Evolutionary conservation across 2,888 invertebrate species (phyloP).

Genomic region (Amblyjoppa fuscipennis): DNA sequence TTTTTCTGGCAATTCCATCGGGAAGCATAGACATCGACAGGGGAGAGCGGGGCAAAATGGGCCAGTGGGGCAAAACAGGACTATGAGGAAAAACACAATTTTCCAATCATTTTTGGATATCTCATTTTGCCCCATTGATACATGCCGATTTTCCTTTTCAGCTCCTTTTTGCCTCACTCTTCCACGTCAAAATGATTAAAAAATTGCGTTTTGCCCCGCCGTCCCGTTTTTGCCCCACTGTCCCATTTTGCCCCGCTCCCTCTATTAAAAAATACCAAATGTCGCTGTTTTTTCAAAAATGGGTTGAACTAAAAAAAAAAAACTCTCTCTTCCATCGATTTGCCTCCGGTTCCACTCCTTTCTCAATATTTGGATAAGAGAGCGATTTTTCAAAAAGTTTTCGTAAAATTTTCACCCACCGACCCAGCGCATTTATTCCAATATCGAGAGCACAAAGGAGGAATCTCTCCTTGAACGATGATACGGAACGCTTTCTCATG

Average conservation of each 20-base stretch:
- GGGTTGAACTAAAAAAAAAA: neutral
- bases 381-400: neutral
- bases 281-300: neutral
- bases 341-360: neutral
- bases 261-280: neutral
- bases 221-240: too few relatives aligned
- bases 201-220: too few relatives aligned
- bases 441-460: slow-evolving; percentile 35
- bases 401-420: neutral
- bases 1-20: neutral
- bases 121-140: too few relatives aligned
- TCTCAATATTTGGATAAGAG: neutral
- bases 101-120: too few relatives aligned
- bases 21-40: neutral
- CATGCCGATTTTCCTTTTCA: too few relatives aligned
- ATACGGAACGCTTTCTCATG: slow-evolving; percentile 20
- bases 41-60: too few relatives aligned
- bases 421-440: neutral
- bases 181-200: too few relatives aligned
- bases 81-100: too few relatives aligned
- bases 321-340: neutral
- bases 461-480: slow-evolving; percentile 13
- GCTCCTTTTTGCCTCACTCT: too few relatives aligned
- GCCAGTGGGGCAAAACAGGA: too few relatives aligned
- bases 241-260: too few relatives aligned